Conservation (phyloP, 2,113 vertebrate genomes). For the Erinaceus europaeus region DNA sequence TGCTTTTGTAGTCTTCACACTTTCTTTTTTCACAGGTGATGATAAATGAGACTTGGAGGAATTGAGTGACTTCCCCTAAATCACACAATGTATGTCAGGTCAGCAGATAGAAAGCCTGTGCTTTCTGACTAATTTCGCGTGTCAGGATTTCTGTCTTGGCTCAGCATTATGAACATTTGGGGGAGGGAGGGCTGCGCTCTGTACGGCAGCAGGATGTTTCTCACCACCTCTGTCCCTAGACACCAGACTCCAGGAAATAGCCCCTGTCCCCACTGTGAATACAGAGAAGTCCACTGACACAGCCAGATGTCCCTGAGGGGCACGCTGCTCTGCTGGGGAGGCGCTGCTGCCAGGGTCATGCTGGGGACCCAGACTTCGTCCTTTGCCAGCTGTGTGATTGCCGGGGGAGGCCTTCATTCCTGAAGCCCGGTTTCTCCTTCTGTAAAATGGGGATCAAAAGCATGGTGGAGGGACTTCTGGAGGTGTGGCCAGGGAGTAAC, state of each 20-base stretch:
- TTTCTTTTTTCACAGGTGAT: background rate
- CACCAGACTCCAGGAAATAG: background rate
- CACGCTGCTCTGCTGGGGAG: background rate
- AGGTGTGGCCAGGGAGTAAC: too few relatives aligned
- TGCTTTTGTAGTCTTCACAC: background rate
- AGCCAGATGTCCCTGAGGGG: background rate
- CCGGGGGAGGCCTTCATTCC: background rate
- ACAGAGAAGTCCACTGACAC: background rate
- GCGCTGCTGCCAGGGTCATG: background rate
- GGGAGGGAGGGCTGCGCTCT: background rate
- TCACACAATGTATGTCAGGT: background rate
- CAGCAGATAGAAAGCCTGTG: background rate
- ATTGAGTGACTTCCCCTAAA: background rate
- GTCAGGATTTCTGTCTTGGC: background rate
- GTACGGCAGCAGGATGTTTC: too few relatives aligned
- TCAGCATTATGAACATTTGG: background rate
- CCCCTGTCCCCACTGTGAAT: background rate
- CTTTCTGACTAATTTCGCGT: background rate
- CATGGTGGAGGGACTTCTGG: too few relatives aligned
- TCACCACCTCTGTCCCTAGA: too few relatives aligned
- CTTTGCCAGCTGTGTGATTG: rapidly evolving
- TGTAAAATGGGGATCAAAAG: background rate
- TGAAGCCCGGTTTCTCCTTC: background rate
- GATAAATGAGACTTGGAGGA: background rate
- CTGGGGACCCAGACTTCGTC: background rate